Percentiles rank a stretch among this genome's conserved stretches.
Evolutionary conservation across 2,797 vertebrate species (phyloP).

Genomic region (Bradypodion pumilum): DNA sequence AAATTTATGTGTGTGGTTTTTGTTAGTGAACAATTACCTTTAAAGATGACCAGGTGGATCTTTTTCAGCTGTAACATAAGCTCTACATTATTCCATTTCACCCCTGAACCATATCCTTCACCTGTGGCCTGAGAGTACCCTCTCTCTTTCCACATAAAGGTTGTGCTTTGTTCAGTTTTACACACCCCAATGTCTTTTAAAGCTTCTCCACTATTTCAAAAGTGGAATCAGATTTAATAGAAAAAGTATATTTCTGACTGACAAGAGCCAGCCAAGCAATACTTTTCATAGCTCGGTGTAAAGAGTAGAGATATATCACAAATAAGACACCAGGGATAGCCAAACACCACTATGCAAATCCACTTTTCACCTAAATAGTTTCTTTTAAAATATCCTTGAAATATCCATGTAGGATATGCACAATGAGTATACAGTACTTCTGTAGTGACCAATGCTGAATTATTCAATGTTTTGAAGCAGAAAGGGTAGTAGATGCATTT

Average conservation of each 20-base stretch:
- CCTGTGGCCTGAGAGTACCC: neutral
- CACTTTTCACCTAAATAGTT: neutral
- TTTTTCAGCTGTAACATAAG: neutral
- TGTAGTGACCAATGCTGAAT: neutral
- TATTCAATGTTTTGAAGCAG: neutral
- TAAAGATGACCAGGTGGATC: neutral
- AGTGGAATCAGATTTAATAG: neutral
- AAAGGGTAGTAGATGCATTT: neutral
- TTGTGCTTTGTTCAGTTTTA: neutral
- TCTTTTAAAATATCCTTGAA: too few relatives aligned
- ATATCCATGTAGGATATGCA: too few relatives aligned
- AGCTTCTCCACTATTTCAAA: neutral
- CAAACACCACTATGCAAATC: neutral
- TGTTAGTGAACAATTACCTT: neutral
- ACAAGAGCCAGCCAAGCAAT: neutral
- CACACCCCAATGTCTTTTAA: neutral
- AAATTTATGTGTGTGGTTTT: neutral
- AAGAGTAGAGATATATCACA: neutral
- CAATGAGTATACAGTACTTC: too few relatives aligned
- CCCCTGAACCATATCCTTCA: neutral
- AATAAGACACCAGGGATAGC: neutral
- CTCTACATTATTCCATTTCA: neutral
- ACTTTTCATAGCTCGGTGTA: neutral
- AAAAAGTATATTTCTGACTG: neutral
- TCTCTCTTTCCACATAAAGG: neutral